phyloP scores from a whole-genome alignment of 1,140 invertebrate genomes.

The Dysdera silvatica region DNA sequence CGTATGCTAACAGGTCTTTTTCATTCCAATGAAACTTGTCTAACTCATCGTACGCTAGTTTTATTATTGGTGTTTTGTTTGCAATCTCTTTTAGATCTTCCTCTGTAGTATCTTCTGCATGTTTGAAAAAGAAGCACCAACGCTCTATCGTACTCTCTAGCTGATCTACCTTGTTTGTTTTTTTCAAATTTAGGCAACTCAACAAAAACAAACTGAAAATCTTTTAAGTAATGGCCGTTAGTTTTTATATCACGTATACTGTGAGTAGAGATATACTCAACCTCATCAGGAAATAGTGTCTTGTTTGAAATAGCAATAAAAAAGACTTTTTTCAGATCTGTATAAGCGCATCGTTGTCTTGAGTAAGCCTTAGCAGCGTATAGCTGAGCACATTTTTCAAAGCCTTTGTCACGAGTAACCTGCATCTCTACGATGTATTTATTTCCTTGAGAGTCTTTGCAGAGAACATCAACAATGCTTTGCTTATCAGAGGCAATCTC shows the following conservation, averaged over 20 bases:
- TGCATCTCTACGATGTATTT: conserved; percentile 3
- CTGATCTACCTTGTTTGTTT: conserved; percentile 12
- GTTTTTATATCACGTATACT: background rate
- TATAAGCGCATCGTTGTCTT: background rate
- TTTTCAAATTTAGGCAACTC: conserved; percentile 20
- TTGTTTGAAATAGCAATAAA: background rate
- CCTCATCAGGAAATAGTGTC: background rate
- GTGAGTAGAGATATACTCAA: background rate
- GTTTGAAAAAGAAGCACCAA: conserved; percentile 5
- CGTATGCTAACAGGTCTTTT: conserved; percentile 19
- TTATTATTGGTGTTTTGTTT: background rate
- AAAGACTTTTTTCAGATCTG: conserved; percentile 5
- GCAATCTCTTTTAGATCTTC: conserved; percentile 18
- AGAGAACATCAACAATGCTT: conserved; percentile 13
- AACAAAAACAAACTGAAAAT: conserved; percentile 7
- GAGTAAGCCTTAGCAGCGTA: background rate
- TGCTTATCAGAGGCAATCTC: conserved; percentile 11
- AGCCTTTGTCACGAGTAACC: background rate
- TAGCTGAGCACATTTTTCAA: conserved; percentile 14
- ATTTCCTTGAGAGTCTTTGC: background rate
- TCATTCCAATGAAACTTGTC: conserved; percentile 5
- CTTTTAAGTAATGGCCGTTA: conserved; percentile 5
- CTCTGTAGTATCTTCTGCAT: conserved; percentile 11
- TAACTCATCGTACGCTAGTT: conserved; percentile 11
- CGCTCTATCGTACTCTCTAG: conserved; percentile 14